phyloP scores from a whole-genome alignment of 64 coral and sea anemone genomes.

The Montipora cactus region DNA sequence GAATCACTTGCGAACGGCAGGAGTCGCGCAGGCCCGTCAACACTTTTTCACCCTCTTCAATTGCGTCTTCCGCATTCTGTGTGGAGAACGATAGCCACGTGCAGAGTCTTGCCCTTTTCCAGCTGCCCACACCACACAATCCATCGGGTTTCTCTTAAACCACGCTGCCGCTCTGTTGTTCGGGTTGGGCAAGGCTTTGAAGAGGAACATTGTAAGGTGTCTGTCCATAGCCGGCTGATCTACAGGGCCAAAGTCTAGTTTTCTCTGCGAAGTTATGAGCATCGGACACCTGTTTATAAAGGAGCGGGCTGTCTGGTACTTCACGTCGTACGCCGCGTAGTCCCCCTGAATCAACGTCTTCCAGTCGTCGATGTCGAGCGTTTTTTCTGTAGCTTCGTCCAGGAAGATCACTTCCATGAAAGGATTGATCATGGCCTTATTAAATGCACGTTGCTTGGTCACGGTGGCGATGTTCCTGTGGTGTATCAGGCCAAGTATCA shows the following conservation, averaged over 20 bases:
- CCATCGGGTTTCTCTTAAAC: conserved; percentile 51
- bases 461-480: conserved; percentile 3
- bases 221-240: conserved; percentile 44
- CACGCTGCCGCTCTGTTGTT: conserved; percentile 16
- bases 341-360: conserved; percentile 42
- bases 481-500: conserved; percentile 17
- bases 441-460: conserved; percentile 48
- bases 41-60: not conserved
- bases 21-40: no score
- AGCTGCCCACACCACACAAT: conserved; percentile 49
- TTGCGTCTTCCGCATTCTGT: not conserved
- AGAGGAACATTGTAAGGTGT: conserved; percentile 18
- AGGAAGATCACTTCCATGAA: conserved; percentile 19
- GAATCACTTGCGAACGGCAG: no score
- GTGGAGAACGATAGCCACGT: no score
- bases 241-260: conserved; percentile 12
- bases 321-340: conserved; percentile 21
- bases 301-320: conserved; percentile 38
- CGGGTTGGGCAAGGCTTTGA: conserved; percentile 28
- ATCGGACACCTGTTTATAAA: conserved; percentile 62
- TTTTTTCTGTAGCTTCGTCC: not conserved
- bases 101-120: not conserved
- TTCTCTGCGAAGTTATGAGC: conserved; percentile 30
- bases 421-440: conserved; percentile 35
- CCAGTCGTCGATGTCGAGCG: conserved; percentile 15